Base-by-base conservation (phyloP, 2,888 invertebrate species). In the Trimorus sp. region DNA sequence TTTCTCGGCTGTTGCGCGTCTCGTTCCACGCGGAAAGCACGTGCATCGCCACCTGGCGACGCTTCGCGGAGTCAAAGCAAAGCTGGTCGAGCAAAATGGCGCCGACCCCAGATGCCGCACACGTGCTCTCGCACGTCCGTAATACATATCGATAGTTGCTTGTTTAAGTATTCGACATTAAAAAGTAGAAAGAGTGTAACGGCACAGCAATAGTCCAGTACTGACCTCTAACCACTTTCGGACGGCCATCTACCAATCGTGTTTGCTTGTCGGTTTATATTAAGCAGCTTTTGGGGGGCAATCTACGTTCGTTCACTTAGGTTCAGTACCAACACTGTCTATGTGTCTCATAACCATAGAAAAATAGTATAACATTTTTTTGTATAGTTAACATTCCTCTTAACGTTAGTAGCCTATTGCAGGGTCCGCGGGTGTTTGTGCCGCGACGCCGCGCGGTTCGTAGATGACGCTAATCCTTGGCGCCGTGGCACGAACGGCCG, bases 161-260 rank as follows among this genome's bases (percentile, higher is more conserved):
- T 75, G 68, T 77, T 77, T 79, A 77, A 79, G 79, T 83, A 80
- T 74, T 76, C 74, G 59, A 66, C 77, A 73, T 79, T 84, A 87
- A 86, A 87, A 83, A 9, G 11, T 88, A 89, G 89, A 87, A 88
- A 88, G 89, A 26, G 26, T 4, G 11, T 89, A 91, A 91, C 90
- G 89, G 90, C 90, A 91, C 90, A 91, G 89, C 89, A 81, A 90
- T 91, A 91, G 91, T 91, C 91, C 90, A 88, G 91, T 91, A 91
- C 91, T 91, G 91, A 91, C 91, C 91, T 91, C 91, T 91, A 91
- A 91, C 89, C 90, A 91, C 88, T 89, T 90, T 90, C 90, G 90
- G 91, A 90, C 91, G 91, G 91, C 91, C 89, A 89, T 89, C 89
- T 88, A 89, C 87, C 70, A 84, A 58, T 71, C 77, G 74, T 78